A percentile compares a stretch with the other conserved stretches of the same genome.
Conservation (phyloP, 2,113 vertebrate species). For the Megaptera novaeangliae region DNA sequence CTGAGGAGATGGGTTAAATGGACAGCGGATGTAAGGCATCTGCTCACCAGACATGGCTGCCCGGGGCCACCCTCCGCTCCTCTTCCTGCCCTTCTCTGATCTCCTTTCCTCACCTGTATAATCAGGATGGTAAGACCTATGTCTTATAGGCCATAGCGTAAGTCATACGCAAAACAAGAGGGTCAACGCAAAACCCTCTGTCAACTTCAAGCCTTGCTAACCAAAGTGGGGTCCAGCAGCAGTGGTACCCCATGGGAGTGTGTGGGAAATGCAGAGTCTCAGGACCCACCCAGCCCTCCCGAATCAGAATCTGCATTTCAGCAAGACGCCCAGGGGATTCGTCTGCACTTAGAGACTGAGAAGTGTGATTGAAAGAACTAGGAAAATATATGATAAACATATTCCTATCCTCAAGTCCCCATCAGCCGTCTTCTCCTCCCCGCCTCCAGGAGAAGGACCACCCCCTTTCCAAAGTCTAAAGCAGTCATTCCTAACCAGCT, state of each 20-base stretch:
- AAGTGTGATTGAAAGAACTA: background rate
- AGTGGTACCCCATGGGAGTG: fast-evolving
- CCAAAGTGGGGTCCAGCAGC: background rate
- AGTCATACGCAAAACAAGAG: background rate
- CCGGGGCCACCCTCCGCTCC: background rate
- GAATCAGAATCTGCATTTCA: background rate
- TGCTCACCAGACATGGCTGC: fast-evolving
- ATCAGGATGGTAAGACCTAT: background rate
- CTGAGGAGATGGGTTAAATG: background rate
- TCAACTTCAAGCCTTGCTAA: background rate
- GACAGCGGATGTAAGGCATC: background rate
- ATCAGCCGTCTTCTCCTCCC: background rate
- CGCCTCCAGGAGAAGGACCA: background rate
- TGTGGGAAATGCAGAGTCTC: background rate
- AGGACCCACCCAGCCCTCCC: background rate
- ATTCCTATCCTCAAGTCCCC: background rate
- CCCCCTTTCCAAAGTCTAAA: background rate
- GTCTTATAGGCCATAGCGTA: background rate
- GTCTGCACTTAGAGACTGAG: background rate
- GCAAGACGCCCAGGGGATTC: background rate
- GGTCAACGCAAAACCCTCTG: background rate
- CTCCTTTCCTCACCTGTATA: background rate
- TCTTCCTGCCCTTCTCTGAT: background rate
- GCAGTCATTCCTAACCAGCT: background rate
- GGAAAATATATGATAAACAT: background rate